Conservation (phyloP, 2,888 invertebrate species). For the Rapana venosa region DNA sequence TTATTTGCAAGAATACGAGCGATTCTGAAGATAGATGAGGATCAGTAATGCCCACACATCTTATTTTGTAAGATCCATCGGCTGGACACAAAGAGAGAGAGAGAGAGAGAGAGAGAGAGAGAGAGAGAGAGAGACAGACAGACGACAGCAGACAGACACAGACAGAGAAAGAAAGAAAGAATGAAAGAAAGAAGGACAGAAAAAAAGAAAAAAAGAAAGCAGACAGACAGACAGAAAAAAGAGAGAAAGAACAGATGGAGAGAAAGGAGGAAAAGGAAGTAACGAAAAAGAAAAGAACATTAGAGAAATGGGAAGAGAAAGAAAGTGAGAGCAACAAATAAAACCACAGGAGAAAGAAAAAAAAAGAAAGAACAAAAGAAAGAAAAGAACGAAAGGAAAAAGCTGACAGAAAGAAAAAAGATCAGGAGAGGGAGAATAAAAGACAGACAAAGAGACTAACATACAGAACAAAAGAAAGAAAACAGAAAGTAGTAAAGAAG, state of each 20-base stretch:
- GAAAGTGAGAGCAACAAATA: not conserved
- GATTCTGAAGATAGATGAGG: no score
- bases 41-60: no score
- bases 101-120: not conserved
- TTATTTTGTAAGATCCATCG: no score
- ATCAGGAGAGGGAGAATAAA: not conserved
- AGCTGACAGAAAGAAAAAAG: not conserved
- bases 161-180: not conserved
- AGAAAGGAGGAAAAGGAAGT: not conserved
- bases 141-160: not conserved
- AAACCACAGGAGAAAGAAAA: not conserved
- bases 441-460: not conserved
- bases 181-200: conserved; percentile 14
- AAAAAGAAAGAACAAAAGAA: not conserved
- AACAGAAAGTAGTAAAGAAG: not conserved
- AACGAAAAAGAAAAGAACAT: not conserved
- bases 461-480: not conserved
- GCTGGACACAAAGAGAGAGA: not conserved
- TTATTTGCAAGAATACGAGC: no score
- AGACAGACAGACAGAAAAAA: not conserved
- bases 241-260: not conserved
- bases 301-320: not conserved
- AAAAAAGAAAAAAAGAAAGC: not conserved
- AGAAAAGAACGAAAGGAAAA: not conserved
- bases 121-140: not conserved